phyloP scores from a whole-genome alignment of 2,113 vertebrate genomes.

The Cacatua alba region DNA sequence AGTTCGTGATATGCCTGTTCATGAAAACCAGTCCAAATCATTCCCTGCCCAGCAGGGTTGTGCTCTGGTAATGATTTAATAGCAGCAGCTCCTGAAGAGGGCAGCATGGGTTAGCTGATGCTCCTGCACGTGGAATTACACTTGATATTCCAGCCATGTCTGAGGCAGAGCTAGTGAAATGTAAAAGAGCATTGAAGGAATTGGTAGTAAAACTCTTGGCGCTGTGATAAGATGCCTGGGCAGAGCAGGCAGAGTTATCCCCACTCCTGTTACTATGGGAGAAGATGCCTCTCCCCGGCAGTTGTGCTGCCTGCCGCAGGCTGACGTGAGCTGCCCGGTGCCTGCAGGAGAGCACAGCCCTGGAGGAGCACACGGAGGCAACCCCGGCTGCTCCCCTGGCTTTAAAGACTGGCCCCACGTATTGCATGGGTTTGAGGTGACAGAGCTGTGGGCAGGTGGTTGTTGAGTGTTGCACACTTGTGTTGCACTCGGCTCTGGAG shows the following conservation, averaged over 20 bases:
- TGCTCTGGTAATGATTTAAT: background rate
- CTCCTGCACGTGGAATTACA: background rate
- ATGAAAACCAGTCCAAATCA: background rate
- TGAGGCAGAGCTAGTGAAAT: slow-evolving; percentile 10
- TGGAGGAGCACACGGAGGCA: background rate
- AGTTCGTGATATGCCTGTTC: background rate
- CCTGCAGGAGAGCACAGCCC: background rate
- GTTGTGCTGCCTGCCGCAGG: background rate
- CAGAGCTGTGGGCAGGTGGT: background rate
- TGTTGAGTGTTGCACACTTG: background rate
- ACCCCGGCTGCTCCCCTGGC: background rate
- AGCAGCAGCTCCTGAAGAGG: slow-evolving; percentile 34
- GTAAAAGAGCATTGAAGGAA: slow-evolving; percentile 15
- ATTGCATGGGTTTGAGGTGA: background rate
- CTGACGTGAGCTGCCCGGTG: background rate
- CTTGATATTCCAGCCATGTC: slow-evolving; percentile 31
- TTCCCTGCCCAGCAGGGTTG: background rate
- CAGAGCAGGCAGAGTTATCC: background rate
- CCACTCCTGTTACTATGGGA: background rate
- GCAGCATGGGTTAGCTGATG: slow-evolving; percentile 46
- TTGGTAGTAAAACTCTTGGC: slow-evolving; percentile 11
- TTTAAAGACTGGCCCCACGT: no score
- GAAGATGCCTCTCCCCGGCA: background rate
- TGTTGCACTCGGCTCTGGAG: background rate
- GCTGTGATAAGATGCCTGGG: background rate